Evolutionary conservation across 2,113 vertebrate genomes (phyloP), one percentile per base, ranked within the genome.

Genomic region (Rallus limicola): DNA sequence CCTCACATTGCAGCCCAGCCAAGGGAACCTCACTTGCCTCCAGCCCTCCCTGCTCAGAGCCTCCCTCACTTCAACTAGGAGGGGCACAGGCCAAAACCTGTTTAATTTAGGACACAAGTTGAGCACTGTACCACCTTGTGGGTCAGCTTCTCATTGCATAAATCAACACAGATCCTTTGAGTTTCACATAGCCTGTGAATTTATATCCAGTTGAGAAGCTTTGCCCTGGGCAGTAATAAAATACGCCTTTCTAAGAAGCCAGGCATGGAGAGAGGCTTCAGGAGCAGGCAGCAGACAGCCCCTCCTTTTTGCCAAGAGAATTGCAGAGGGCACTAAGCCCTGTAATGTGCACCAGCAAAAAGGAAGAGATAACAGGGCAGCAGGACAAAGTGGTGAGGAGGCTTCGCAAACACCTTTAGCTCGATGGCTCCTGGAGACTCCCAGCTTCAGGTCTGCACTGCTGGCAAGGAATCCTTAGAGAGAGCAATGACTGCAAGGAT

Each of bases 361-460:
- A 21, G 28, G 42, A 28, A 58, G 34, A 76, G 48, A 56, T 0
- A 23, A 46, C 0, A 19, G 44, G 15, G 23, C 0, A 0, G 82
- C 62, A 87, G 34, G 46, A 89, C 55, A 80, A 33, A 56, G 69
- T 3, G 1, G 7, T 21, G 11, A n/a, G 52, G 9, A 68, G 15
- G 13, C 31, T 92, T 50, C 76, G 20, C 46, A 75, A 59, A 34
- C 1, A 1, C 36, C 59, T 53, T 68, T 64, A 44, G 26, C 40
- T 59, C 46, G 33, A 48, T 9, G 44, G 72, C 63, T 93, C 68
- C 68, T 60, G 55, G 21, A 90, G 28, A n/a, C 24, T 74, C 48
- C 71, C 90, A 83, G 58, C 38, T 80, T 52, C 76, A 93, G 63
- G 42, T 42, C 46, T 34, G 20, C 26, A 21, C 46, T 34, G 29